phyloP scores from a whole-genome alignment of 2,888 invertebrate genomes.

The Drosophila falleni region DNA sequence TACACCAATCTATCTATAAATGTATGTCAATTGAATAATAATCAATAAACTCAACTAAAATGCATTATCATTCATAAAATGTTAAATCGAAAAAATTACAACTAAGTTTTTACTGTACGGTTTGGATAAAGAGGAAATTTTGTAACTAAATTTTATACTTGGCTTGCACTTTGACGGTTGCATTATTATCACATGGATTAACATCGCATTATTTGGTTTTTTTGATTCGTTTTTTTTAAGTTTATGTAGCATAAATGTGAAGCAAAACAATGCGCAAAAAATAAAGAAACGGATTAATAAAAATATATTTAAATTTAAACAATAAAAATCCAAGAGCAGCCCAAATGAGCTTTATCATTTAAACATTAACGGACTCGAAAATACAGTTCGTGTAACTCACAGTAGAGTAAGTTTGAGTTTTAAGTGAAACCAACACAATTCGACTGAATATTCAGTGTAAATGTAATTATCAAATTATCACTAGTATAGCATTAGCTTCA shows the following conservation, averaged over 20 bases:
- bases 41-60: constrained; percentile 82
- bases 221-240: constrained; percentile 28
- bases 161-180: constrained; percentile 75
- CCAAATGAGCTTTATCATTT: constrained; percentile 24
- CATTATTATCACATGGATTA: constrained; percentile 59
- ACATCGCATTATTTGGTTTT: constrained; percentile 60
- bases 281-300: constrained; percentile 34
- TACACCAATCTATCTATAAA: constrained; percentile 67
- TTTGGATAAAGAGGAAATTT: constrained; percentile 85
- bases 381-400: constrained; percentile 2
- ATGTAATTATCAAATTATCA: not conserved
- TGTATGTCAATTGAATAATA: constrained; percentile 59
- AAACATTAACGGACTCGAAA: not conserved
- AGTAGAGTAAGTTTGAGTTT: constrained; percentile 10
- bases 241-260: constrained; percentile 62
- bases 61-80: constrained; percentile 78
- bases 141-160: constrained; percentile 82
- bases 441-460: not conserved
- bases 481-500: not conserved
- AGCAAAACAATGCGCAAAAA: constrained; percentile 65
- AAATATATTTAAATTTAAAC: constrained; percentile 18
- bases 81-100: constrained; percentile 80
- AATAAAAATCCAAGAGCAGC: constrained; percentile 22
- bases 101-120: constrained; percentile 79
- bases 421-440: constrained; percentile 14